Evolutionary conservation across 35 echinoderm and acorn worm genomes (phyloP).

Genomic region (Diadema setosum): DNA sequence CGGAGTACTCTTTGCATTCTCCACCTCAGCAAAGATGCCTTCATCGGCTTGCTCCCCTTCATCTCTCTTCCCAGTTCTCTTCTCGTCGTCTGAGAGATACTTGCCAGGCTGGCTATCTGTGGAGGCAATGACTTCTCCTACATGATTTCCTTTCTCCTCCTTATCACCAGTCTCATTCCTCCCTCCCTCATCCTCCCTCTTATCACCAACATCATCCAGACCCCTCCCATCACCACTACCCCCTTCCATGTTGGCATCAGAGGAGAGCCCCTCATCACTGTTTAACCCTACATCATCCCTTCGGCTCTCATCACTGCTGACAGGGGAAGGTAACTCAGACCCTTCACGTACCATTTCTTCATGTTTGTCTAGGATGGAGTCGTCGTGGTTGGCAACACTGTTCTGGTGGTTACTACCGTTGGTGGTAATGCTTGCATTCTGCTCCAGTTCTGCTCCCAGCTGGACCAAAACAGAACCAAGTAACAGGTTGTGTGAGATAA

Average conservation of each 20-base stretch:
- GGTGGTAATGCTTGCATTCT: not conserved
- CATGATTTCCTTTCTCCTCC: not conserved
- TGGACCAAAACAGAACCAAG: not conserved
- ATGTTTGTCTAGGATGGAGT: not conserved
- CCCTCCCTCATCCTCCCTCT: not conserved
- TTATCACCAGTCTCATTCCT: not conserved
- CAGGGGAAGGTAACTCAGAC: not conserved
- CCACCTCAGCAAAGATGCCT: not conserved
- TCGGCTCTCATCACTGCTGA: not conserved
- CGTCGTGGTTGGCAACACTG: not conserved
- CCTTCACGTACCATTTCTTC: not conserved
- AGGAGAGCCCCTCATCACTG: not conserved
- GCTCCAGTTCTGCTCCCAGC: not conserved
- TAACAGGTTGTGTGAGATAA: no score
- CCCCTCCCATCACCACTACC: not conserved
- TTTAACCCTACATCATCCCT: not conserved
- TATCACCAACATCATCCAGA: not conserved
- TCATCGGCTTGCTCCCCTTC: conserved; percentile 19
- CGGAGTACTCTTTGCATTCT: not conserved
- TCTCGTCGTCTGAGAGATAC: not conserved
- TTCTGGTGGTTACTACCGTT: not conserved
- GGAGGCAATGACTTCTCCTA: not conserved
- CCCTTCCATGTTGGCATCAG: not conserved
- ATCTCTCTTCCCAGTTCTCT: not conserved
- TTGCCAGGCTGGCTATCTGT: not conserved